Base-by-base conservation (phyloP, 2,888 invertebrate genomes). In the Spodoptera littoralis region DNA sequence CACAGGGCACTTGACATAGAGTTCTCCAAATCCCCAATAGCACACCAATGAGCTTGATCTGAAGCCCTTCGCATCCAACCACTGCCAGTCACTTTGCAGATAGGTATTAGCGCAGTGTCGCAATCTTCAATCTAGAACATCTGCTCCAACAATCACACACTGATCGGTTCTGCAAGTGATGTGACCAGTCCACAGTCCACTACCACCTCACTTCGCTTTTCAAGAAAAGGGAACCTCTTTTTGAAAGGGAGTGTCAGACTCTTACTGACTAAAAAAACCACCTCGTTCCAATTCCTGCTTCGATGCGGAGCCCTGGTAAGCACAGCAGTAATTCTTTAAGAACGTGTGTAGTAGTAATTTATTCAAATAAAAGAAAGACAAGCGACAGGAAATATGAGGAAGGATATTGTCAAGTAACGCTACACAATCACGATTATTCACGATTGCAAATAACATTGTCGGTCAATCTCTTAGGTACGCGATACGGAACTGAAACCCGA, bases 401-500 rank as follows among this genome's bases (percentile, higher is more conserved):
- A 69, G 49, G 56, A 72, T 76, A 76, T 59, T 66, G 62, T 55
- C 52, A 49, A 62, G 58, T 70, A 60, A 64, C 53, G 44, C 22
- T 61, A 54, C 53, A 60, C 30, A 66, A 70, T 70, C 58, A 71
- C 65, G 58, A 64, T 64, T 52, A 66, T 66, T 70, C 58, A 66
- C 65, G 58, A 64, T 64, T 52, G 58, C 60, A 62, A 66, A 65
- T 64, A 73, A 63, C 57, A 56, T 69, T 70, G 76, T 76, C 70
- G 77, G 74, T 78, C 77, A 72, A 73, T 56, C 67, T 55, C 58
- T 70, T 59, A 76, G 66, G 80, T 72, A 70, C 70, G 77, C 80
- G 59, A 72, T 77, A 87, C 90, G 89, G 90, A 91, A 90, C 90
- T 89, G 8, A 70, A 75, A 66, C 77, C 79, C 83, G 86, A 88